Evolutionary conservation across 2,113 vertebrate genomes (phyloP), one percentile per base, ranked within the genome.

Genomic region (Cynocephalus volans): DNA sequence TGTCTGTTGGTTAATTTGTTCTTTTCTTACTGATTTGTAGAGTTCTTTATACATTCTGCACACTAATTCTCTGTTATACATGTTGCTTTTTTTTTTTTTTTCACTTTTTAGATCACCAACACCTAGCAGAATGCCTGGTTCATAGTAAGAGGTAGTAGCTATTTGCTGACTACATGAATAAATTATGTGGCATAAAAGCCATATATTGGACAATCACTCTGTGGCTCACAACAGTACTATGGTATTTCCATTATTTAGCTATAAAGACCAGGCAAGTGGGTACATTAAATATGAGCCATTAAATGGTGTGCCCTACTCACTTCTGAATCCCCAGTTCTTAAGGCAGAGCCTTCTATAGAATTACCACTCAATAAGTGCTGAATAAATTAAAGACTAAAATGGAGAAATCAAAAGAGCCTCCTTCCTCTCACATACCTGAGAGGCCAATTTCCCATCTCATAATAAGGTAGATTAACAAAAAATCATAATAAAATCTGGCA

Each of bases 401-500:
- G 92, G 91, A 97, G 92, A 98, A 98, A 98, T 90, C 94, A 95
- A 96, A 96, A 98, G 90, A 98, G n/a, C 88, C 96, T 97, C 95
- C 65, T 93, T 72, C 80, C 92, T 98, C 52, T 88, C 87, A 67
- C 93, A 97, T 98, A 97, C 97, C 96, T 83, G n/a, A 95, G 21
- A 96, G 94, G 98, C 92, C 94, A 98, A 98, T 97, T 98, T 96
- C 97, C 95, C 96, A 98, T 96, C 97, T 98, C 93, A 95, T 97
- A 98, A 98, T 98, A 98, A 98, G 70, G 76, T 80, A 84, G 88
- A 98, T 97, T 98, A 98, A 98, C 97, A 98, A 98, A 92, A 98
- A 98, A 98, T 95, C 81, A 64, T 98, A 98, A 98, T 98, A 98
- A 98, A 98, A 98, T 97, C 96, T 98, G 97, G 97, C 98, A 26